These are phyloP conservation scores for Zosterops japonicus DNA, from an alignment of 2,113 vertebrate species.

Conservation along the genomic window DNA sequence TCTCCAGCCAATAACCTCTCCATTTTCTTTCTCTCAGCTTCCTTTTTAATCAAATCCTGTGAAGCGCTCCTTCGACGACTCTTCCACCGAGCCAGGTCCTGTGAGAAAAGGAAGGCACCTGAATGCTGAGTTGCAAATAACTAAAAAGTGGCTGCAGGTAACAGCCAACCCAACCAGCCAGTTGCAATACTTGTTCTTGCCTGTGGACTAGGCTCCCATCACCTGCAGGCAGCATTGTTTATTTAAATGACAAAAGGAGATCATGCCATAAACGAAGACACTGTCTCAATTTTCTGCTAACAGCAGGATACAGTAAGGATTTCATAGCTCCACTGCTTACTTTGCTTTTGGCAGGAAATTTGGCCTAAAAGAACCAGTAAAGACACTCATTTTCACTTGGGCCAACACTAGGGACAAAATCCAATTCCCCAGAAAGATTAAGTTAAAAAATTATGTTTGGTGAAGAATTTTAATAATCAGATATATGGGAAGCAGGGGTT, in stretches of 20 bases:
- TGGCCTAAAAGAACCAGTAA: not conserved
- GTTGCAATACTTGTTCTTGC: not conserved
- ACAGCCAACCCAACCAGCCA: not conserved
- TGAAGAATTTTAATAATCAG: not conserved
- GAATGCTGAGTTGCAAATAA: not conserved
- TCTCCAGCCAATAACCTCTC: conserved; percentile 83
- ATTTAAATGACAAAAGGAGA: not conserved
- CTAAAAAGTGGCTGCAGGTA: not conserved
- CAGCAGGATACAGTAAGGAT: not conserved
- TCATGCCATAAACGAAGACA: not conserved
- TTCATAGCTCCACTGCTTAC: not conserved
- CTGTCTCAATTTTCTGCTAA: not conserved
- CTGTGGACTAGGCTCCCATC: not conserved
- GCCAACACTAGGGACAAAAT: not conserved
- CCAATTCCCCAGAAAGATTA: not conserved
- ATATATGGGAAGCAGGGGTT: not conserved
- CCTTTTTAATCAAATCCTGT: conserved; percentile 96
- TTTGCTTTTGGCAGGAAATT: not conserved
- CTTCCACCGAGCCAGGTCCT: conserved; percentile 98
- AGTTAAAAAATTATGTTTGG: not conserved
- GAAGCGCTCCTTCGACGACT: conserved; percentile 92
- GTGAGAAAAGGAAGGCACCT: not conserved
- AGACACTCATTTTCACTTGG: not conserved
- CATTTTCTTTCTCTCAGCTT: conserved; percentile 96
- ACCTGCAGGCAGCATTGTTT: not conserved